Percentiles rank a stretch among this genome's conserved stretches.
Evolutionary conservation across 2,113 vertebrate species (phyloP).

Genomic region (Lagopus leucura): DNA sequence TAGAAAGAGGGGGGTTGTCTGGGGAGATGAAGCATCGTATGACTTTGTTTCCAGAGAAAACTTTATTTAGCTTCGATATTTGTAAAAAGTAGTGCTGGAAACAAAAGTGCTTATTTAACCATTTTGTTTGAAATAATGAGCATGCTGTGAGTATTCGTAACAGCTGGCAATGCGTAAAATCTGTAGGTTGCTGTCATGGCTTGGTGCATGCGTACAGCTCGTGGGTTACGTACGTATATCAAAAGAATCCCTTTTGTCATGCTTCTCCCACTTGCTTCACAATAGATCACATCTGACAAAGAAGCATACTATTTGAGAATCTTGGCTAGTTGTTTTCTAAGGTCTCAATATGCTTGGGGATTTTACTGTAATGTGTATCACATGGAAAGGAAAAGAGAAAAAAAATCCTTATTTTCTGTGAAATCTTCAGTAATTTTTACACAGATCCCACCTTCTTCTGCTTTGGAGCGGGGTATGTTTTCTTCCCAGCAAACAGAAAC

Average conservation of each 20-base stretch:
- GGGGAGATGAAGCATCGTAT: not conserved
- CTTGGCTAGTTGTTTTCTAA: not conserved
- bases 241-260: not conserved
- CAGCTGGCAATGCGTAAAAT: not conserved
- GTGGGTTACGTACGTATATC: not conserved
- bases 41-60: not conserved
- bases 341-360: not conserved
- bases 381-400: not conserved
- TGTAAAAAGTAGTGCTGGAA: not conserved
- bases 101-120: not conserved
- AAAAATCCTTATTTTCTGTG: not conserved
- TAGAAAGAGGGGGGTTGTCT: not conserved
- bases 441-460: not conserved
- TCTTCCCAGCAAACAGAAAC: not conserved
- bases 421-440: not conserved
- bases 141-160: conserved; percentile 39
- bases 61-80: not conserved
- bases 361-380: not conserved
- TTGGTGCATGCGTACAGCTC: conserved; percentile 30
- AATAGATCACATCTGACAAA: conserved; percentile 14
- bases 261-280: not conserved
- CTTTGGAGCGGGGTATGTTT: not conserved
- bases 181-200: not conserved
- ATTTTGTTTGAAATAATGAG: conserved; percentile 11
- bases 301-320: not conserved